Percentiles rank a stretch among this genome's conserved stretches.
Evolutionary conservation across 2,113 vertebrate genomes (phyloP).

Genomic region (Pygoscelis antarcticus): DNA sequence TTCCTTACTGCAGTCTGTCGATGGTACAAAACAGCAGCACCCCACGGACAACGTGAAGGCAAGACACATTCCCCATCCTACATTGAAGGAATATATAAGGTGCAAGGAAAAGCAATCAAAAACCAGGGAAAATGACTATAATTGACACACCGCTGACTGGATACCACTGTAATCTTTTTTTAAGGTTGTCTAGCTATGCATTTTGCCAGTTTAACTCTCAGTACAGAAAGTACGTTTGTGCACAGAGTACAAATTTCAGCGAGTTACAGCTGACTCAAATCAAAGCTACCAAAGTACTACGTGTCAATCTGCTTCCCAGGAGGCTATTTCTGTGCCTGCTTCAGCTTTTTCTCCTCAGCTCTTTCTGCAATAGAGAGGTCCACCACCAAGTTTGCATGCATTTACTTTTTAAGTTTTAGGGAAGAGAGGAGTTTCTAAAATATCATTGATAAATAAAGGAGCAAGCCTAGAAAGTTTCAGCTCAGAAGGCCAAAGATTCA

Average conservation of each 20-base stretch:
- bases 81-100: not conserved
- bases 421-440: not conserved
- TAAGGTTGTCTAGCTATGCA: not conserved
- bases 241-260: not conserved
- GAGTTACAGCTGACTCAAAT: constrained; percentile 1
- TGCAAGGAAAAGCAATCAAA: not conserved
- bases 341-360: not conserved
- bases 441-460: not conserved
- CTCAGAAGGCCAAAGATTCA: not conserved
- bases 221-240: constrained; percentile 19
- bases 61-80: not conserved
- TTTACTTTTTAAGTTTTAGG: not conserved
- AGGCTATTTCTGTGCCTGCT: constrained; percentile 9
- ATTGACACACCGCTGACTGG: not conserved
- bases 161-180: not conserved
- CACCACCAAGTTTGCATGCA: not conserved
- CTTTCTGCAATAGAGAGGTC: not conserved
- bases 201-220: not conserved
- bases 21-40: not conserved
- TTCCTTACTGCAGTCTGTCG: accelerated
- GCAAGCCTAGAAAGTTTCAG: not conserved
- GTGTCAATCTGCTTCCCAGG: not conserved
- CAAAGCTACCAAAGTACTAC: not conserved
- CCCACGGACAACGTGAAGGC: accelerated
- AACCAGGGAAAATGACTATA: not conserved